These are phyloP conservation scores for Echiichthys vipera DNA, from an alignment of 2,797 vertebrate genomes.

Conservation along the genomic window DNA sequence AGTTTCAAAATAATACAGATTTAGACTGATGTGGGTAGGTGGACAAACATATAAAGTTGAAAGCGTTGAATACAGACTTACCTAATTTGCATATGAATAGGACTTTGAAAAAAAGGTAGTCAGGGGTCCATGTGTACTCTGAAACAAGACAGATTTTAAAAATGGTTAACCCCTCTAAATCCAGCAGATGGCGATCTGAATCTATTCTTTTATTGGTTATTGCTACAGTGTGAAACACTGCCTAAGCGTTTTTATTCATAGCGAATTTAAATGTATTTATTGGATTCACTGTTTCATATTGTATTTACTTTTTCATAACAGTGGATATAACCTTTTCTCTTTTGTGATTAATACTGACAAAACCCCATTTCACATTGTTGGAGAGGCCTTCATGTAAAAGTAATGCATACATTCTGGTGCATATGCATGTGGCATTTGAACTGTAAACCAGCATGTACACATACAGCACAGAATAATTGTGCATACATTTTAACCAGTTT, in stretches of 20 bases:
- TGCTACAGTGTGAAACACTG: background rate
- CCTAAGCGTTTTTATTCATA: background rate
- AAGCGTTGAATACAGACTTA: background rate
- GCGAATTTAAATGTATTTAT: background rate
- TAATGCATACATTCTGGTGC: background rate
- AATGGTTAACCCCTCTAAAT: background rate
- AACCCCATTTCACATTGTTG: background rate
- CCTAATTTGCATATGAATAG: background rate
- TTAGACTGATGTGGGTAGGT: background rate
- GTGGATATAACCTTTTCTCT: background rate
- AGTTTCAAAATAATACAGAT: background rate
- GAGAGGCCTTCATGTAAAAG: background rate
- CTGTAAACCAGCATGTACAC: constrained; percentile 4
- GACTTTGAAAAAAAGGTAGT: background rate
- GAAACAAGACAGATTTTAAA: background rate
- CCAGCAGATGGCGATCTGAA: constrained; percentile 78
- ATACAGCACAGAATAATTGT: background rate
- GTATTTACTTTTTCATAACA: background rate
- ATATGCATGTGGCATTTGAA: background rate
- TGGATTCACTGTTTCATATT: background rate
- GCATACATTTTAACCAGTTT: background rate
- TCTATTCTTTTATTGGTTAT: constrained; percentile 10
- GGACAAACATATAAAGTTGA: background rate
- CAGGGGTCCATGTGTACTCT: background rate
- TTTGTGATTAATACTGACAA: background rate